Conservation (phyloP, 2,888 invertebrate species). For the Caenorhabditis macrosperma region DNA sequence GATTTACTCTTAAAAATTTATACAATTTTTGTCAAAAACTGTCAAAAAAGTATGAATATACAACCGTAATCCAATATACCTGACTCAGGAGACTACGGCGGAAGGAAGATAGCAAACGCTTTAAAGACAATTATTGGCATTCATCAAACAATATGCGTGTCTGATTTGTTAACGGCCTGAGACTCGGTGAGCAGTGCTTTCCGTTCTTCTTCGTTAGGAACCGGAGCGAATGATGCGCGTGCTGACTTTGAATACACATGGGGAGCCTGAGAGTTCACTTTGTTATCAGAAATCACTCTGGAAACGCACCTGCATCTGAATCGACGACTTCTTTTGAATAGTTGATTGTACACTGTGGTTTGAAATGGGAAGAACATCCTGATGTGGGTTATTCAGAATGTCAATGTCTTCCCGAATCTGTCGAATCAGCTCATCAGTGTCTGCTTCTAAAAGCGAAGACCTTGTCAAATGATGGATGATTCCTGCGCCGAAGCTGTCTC, state of each 20-base stretch:
- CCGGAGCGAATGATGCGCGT: constrained; percentile 58
- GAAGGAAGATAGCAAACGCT: not conserved
- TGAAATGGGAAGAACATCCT: constrained; percentile 42
- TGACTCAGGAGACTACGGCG: constrained; percentile 44
- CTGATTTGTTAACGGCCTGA: constrained; percentile 29
- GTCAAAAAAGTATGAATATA: not conserved
- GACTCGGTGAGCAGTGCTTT: constrained; percentile 45
- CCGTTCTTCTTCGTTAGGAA: constrained; percentile 54
- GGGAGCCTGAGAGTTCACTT: constrained; percentile 7
- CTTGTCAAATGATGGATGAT: constrained; percentile 79
- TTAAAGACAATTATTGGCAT: constrained; percentile 4
- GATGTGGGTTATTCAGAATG: constrained; percentile 56
- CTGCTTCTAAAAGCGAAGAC: constrained; percentile 73
- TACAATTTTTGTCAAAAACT: constrained; percentile 23
- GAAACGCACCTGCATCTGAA: constrained; percentile 35
- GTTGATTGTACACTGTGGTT: constrained; percentile 50
- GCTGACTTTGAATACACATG: constrained; percentile 52
- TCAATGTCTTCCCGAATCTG: constrained; percentile 77
- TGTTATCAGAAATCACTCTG: no score
- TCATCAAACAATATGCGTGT: constrained; percentile 48
- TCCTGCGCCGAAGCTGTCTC: constrained; percentile 79
- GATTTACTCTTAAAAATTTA: constrained; percentile 11
- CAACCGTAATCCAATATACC: constrained; percentile 48
- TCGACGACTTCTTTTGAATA: constrained; percentile 36
- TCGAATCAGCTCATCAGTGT: constrained; percentile 77